Base-by-base conservation (phyloP, 2,888 invertebrate species). In the Polia nebulosa region DNA sequence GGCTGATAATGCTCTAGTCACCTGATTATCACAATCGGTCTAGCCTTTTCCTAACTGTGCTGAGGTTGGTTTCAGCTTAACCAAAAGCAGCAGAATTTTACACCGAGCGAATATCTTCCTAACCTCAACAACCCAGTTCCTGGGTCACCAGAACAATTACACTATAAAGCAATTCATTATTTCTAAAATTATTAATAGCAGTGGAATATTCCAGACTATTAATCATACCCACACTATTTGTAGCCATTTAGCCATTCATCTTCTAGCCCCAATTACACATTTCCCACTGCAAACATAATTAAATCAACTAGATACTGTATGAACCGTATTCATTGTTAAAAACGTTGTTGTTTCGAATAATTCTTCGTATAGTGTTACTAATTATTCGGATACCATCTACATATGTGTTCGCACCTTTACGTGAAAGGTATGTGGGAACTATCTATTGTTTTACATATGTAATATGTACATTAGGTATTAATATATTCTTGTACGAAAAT, bases 341-440 rank as follows among this genome's bases (percentile, higher is more conserved):
- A 73, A 56, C 41, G 51, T 63, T 70, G 62, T 71, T 82, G 53
- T 49, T 51, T 52, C 77, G 67, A 71, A 77, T 83, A 67, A 82
- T 60, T 56, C 53, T 76, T 76, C 60, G 69, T 80, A 64, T 64
- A 63, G 52, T 69, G 57, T 55, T 77, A 76, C 80, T 77, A 77
- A 77, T 77, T 77, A 77, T 80, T 75, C 76, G 27, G 63, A 82
- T 81, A 58, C 59, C 65, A 80, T 80, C 77, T 76, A 80, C 81
- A 72, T 65, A 61, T 78, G 73, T 73, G 75, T 85, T 85, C 82
- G 65, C 84, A 85, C 82, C 80, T 85, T 73, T 61, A 71, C 65
- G 76, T 70, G 66, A 69, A 73, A 66, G 67, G 49, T 80, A 65
- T 72, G 82, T 82, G 83, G 69, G 85, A 82, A 83, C 63, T 52